These are phyloP conservation scores for Leptinotarsa undecemlineata DNA, from an alignment of 1,140 invertebrate species.

Conservation along the genomic window DNA sequence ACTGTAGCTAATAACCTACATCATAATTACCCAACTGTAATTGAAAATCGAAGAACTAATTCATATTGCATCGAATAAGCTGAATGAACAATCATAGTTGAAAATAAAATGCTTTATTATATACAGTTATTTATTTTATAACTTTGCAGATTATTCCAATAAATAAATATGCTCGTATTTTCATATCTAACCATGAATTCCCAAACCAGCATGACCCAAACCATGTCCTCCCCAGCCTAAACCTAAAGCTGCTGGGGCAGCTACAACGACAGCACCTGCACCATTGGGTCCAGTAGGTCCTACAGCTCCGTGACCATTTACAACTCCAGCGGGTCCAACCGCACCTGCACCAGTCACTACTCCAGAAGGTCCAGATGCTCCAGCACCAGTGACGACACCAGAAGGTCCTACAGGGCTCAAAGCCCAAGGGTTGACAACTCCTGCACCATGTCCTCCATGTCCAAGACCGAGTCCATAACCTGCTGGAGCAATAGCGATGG, in stretches of 20 bases:
- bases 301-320: constrained; percentile 21
- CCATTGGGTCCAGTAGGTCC: constrained; percentile 24
- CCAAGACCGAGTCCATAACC: not conserved
- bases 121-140: no score
- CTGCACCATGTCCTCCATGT: constrained; percentile 9
- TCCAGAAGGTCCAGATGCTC: constrained; percentile 18
- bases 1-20: no score
- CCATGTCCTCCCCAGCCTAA: constrained; percentile 4
- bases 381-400: constrained; percentile 13
- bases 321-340: constrained; percentile 17
- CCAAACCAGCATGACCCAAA: constrained; percentile 16
- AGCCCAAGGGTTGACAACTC: not conserved
- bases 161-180: no score
- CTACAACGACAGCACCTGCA: not conserved
- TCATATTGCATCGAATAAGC: no score
- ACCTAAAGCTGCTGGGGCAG: not conserved
- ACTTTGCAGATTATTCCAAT: no score
- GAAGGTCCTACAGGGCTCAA: constrained; percentile 17
- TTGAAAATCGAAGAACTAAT: no score
- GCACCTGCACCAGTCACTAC: constrained; percentile 15
- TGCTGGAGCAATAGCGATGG: not conserved
- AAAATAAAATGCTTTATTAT: no score
- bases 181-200: not conserved
- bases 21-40: no score
- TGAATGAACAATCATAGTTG: no score